Conservation (phyloP, 2,797 vertebrate genomes). For the Pseudochaenichthys georgianus region DNA sequence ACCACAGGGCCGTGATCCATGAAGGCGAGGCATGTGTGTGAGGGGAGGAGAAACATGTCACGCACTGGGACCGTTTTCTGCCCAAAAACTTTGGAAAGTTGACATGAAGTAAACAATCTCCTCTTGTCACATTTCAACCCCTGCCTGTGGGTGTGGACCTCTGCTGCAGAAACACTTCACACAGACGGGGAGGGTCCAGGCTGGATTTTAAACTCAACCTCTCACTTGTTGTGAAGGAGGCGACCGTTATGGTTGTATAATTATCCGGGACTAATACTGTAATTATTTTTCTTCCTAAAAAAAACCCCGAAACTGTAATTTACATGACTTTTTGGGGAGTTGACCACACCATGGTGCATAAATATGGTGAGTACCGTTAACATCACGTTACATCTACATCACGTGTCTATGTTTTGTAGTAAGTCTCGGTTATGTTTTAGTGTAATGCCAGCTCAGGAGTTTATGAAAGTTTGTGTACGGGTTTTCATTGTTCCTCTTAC, state of each 20-base stretch:
- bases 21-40: slow-evolving; percentile 51
- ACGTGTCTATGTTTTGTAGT: slow-evolving; percentile 27
- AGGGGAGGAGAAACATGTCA: slow-evolving; percentile 59
- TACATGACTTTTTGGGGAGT: slow-evolving; percentile 50
- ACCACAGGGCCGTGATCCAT: slow-evolving; percentile 17
- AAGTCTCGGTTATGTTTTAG: slow-evolving; percentile 8
- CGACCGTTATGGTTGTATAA: slow-evolving; percentile 1
- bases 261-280: slow-evolving; percentile 1
- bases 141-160: slow-evolving; percentile 40
- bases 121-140: slow-evolving; percentile 33
- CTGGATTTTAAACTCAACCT: slow-evolving; percentile 38
- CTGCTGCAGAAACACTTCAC: slow-evolving; percentile 23
- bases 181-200: slow-evolving; percentile 44
- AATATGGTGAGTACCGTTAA: slow-evolving; percentile 83
- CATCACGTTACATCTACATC: slow-evolving; percentile 13
- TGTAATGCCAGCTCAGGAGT: slow-evolving; percentile 17
- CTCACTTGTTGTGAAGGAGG: slow-evolving; percentile 36
- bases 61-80: slow-evolving; percentile 35
- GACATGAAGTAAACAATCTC: slow-evolving; percentile 52
- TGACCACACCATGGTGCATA: slow-evolving; percentile 81
- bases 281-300: slow-evolving; percentile 8
- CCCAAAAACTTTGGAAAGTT: slow-evolving; percentile 71
- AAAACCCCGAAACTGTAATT: not conserved
- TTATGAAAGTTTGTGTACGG: not conserved
- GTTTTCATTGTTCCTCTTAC: slow-evolving; percentile 11